These are phyloP conservation scores for Apaloderma vittatum DNA, from an alignment of 2,113 vertebrate species.

Conservation along the genomic window DNA sequence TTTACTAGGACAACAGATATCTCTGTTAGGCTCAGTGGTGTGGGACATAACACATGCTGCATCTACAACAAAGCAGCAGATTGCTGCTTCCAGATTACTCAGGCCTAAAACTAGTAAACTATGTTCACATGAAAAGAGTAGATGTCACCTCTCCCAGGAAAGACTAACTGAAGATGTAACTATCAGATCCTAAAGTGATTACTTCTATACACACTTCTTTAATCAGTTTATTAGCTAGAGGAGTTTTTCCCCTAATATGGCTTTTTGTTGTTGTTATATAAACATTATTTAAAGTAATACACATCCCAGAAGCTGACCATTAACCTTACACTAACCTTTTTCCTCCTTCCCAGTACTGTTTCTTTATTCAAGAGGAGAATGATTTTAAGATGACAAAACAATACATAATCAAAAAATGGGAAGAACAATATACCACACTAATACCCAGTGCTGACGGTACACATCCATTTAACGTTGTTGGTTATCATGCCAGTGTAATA, in stretches of 20 bases:
- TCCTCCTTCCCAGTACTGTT: background rate
- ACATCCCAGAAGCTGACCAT: background rate
- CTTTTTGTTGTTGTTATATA: background rate
- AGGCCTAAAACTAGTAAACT: background rate
- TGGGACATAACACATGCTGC: background rate
- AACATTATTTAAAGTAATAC: background rate
- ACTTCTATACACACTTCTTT: background rate
- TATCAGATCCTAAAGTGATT: background rate
- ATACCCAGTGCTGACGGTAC: background rate
- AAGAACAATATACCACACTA: background rate
- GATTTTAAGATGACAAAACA: background rate
- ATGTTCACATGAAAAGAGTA: background rate
- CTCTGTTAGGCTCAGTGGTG: background rate
- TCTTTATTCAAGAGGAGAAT: background rate
- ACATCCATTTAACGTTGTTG: background rate
- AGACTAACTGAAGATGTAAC: background rate
- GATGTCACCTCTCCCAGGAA: background rate
- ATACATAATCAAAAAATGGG: background rate
- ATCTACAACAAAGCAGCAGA: background rate
- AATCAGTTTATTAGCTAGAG: background rate
- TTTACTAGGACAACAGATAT: background rate
- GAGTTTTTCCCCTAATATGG: rapidly evolving
- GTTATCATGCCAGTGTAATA: background rate
- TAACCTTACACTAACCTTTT: background rate
- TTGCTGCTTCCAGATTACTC: background rate